Conservation (phyloP, 2,113 vertebrate species). For the Cochlearius cochlearius region DNA sequence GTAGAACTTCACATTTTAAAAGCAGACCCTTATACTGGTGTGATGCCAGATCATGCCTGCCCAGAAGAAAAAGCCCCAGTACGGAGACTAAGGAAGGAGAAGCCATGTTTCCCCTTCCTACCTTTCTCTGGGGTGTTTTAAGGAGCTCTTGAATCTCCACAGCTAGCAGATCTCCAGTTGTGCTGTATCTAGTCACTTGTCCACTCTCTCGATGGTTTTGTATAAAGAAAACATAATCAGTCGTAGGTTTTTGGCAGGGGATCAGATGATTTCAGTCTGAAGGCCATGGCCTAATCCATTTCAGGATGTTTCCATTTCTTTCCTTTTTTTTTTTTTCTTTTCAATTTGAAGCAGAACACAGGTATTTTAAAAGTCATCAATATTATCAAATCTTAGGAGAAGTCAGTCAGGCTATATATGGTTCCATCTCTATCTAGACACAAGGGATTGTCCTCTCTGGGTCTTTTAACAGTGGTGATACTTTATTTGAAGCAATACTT, state of each 20-base stretch:
- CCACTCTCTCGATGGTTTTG: accelerated
- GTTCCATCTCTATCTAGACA: background rate
- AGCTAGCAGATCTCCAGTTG: background rate
- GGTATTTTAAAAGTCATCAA: background rate
- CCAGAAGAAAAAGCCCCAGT: background rate
- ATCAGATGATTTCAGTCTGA: background rate
- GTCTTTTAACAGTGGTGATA: background rate
- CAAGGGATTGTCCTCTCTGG: background rate
- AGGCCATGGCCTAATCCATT: background rate
- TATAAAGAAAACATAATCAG: background rate
- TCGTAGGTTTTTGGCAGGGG: background rate
- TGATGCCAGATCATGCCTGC: background rate
- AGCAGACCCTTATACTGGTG: background rate
- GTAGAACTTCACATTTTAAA: background rate
- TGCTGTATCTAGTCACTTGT: background rate
- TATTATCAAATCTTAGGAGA: background rate
- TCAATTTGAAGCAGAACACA: background rate
- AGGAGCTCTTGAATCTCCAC: background rate
- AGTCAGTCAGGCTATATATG: background rate
- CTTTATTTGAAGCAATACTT: background rate
- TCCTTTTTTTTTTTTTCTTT: background rate
- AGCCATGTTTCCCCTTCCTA: background rate
- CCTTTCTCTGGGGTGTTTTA: background rate
- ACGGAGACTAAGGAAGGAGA: background rate
- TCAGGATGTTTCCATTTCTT: background rate